A percentile compares a stretch with the other conserved stretches of the same genome.
These are phyloP conservation scores for Umimayanthus chanpuru DNA, from an alignment of 92 coral and sea anemone genomes.

Conservation along the genomic window DNA sequence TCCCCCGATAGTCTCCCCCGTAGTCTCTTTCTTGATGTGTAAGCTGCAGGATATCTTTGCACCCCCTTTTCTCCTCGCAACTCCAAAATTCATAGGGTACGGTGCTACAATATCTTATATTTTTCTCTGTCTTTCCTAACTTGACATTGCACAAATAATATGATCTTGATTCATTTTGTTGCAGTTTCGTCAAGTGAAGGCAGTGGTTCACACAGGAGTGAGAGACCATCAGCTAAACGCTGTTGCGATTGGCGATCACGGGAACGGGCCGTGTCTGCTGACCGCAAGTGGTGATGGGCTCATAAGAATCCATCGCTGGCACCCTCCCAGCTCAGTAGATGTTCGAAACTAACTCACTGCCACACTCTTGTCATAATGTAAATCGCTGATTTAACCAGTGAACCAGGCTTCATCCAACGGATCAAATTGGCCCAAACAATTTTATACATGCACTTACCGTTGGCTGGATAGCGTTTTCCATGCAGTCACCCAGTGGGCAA, in stretches of 20 bases:
- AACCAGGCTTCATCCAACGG: no score
- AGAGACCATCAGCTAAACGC: constrained; percentile 38
- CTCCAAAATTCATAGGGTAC: no score
- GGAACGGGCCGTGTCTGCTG: constrained; percentile 76
- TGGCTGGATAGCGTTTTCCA: no score
- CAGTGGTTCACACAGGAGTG: constrained; percentile 63
- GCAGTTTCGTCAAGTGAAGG: constrained; percentile 72
- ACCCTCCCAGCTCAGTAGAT: constrained; percentile 61
- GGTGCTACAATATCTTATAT: no score
- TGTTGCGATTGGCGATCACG: constrained; percentile 78
- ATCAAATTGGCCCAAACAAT: no score
- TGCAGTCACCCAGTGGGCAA: no score
- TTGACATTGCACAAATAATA: neutral
- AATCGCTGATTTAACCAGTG: no score
- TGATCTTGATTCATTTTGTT: neutral
- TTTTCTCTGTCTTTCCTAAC: neutral
- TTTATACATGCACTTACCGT: no score
- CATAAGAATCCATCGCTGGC: constrained; percentile 79
- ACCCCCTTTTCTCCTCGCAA: no score
- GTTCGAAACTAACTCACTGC: neutral
- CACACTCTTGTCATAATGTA: neutral
- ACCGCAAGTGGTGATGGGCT: constrained; percentile 80
- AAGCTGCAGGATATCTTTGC: no score
- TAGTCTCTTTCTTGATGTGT: no score
- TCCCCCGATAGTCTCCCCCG: no score